Conservation (phyloP, 1,140 invertebrate genomes). For the Zophobas morio region DNA sequence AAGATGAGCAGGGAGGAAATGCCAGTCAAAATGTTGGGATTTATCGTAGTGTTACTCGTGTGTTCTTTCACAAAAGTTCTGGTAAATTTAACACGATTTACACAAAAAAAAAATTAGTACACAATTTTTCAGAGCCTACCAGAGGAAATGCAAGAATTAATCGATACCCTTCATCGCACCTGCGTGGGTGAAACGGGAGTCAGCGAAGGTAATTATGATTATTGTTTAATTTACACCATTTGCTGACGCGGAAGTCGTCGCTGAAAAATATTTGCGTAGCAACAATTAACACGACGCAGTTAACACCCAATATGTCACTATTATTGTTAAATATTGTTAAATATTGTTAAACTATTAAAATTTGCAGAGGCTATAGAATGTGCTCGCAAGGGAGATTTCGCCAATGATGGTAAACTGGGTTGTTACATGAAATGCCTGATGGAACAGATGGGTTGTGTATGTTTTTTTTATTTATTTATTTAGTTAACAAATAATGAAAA, state of each 20-base stretch:
- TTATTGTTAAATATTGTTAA: neutral
- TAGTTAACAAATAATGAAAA: neutral
- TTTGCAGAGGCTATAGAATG: slow-evolving; percentile 52
- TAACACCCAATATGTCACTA: neutral
- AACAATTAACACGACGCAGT: neutral
- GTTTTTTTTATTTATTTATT: slow-evolving; percentile 36
- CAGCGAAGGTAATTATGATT: slow-evolving; percentile 44
- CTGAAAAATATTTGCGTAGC: too few relatives aligned
- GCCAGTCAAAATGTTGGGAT: neutral
- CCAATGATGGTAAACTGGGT: slow-evolving; percentile 62
- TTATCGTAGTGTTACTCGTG: neutral
- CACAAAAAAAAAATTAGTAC: neutral
- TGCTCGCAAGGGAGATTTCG: slow-evolving; percentile 57
- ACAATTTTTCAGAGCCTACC: slow-evolving; percentile 43
- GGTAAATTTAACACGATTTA: neutral
- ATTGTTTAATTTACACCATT: too few relatives aligned
- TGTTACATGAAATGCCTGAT: slow-evolving; percentile 68
- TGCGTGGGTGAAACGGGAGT: slow-evolving; percentile 53
- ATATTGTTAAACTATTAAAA: too few relatives aligned
- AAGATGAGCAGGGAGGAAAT: neutral
- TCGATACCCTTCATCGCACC: slow-evolving; percentile 46
- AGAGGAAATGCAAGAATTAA: slow-evolving; percentile 50
- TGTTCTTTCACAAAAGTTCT: slow-evolving; percentile 3
- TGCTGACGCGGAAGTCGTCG: too few relatives aligned
- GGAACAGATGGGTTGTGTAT: slow-evolving; percentile 64